Conservation (phyloP, 2,888 invertebrate species). For the Sphaeridia pumilis region DNA sequence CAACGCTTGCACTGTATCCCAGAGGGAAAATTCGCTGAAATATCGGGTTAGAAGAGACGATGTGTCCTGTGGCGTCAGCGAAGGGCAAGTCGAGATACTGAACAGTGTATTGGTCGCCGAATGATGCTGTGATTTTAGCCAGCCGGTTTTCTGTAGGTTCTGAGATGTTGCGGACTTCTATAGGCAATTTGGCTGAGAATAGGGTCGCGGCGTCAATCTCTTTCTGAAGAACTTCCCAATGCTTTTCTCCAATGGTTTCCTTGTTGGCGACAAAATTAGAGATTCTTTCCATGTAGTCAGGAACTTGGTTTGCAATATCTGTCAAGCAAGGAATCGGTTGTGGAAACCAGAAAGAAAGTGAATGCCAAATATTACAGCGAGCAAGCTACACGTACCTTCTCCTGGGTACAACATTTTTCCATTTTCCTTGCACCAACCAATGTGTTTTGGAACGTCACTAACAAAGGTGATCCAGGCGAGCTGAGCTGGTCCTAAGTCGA, state of each 20-base stretch:
- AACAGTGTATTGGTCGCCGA: slow-evolving; percentile 5
- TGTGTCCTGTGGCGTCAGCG: neutral
- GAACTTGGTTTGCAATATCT: slow-evolving; percentile 3
- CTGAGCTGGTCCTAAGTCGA: neutral
- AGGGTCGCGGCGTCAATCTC: slow-evolving; percentile 3
- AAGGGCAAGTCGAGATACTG: neutral
- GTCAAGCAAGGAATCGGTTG: neutral
- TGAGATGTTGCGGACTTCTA: slow-evolving; percentile 4
- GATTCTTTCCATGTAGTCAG: slow-evolving; percentile 4
- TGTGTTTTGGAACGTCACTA: neutral
- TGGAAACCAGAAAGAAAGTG: neutral
- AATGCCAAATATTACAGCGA: neutral
- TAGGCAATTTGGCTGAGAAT: slow-evolving; percentile 4
- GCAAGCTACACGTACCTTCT: neutral
- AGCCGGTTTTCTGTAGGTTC: neutral
- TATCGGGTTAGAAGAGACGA: neutral
- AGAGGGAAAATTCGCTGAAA: neutral
- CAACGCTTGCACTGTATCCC: slow-evolving; percentile 6
- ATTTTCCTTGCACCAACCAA: slow-evolving; percentile 8
- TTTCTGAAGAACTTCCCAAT: neutral
- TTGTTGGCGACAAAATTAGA: neutral
- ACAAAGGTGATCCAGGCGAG: slow-evolving; percentile 9
- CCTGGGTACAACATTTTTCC: slow-evolving; percentile 9
- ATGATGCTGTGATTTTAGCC: slow-evolving; percentile 4
- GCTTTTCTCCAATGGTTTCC: slow-evolving; percentile 3